These are phyloP conservation scores for Aplysina aerophoba DNA, from an alignment of 37 sponge, comb jelly and placozoan genomes.

Conservation along the genomic window DNA sequence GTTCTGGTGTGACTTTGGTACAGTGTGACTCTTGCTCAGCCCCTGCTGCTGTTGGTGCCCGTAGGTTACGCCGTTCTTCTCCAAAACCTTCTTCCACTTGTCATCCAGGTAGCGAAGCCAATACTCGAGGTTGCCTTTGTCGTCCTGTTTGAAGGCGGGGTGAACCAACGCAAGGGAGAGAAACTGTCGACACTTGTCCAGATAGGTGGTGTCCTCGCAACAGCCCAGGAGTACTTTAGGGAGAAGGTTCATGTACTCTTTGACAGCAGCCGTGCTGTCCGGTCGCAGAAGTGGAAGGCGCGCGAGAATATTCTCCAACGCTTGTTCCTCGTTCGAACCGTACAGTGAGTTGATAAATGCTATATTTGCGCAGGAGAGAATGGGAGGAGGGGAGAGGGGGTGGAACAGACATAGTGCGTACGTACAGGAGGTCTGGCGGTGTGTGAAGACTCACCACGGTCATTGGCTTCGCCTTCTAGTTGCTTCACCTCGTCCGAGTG, in stretches of 20 bases:
- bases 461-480: conserved; percentile 82
- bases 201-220: conserved; percentile 66
- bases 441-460: conserved; percentile 66
- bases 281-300: conserved; percentile 84
- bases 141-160: conserved; percentile 88
- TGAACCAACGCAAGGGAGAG: conserved; percentile 89
- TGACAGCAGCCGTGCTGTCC: conserved; percentile 66
- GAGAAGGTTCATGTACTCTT: conserved; percentile 87
- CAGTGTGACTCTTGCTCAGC: neutral
- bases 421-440: neutral
- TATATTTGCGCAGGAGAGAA: no score
- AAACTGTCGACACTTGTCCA: conserved; percentile 87
- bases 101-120: conserved; percentile 80
- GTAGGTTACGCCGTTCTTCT: conserved; percentile 1
- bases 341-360: conserved; percentile 74
- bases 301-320: conserved; percentile 62
- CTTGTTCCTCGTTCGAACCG: conserved; percentile 61
- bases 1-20: conserved; percentile 4
- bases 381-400: no score
- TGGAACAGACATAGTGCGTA: neutral
- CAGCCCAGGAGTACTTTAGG: conserved; percentile 81
- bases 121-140: conserved; percentile 71
- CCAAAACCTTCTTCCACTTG: conserved; percentile 50
- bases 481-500: conserved; percentile 62
- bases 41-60: neutral